Evolutionary conservation across 2,797 vertebrate genomes (phyloP), one percentile per base, ranked within the genome.

Genomic region (Limosa lapponica): DNA sequence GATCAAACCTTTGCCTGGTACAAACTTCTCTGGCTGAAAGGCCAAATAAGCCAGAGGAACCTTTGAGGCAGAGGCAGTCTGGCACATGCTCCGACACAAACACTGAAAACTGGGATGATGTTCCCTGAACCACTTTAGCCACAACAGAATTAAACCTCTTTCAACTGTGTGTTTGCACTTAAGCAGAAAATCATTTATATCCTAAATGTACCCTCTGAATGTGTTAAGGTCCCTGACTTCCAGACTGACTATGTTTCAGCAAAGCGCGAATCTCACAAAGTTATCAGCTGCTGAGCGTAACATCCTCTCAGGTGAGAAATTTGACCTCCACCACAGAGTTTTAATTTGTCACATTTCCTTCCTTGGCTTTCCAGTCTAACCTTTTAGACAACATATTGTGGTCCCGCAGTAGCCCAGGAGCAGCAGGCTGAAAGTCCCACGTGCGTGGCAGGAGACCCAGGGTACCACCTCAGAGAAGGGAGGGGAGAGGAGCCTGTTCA

Each of bases 111-210:
- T 0, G 0, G 54, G 41, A 39, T 34, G 48, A 28, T 24, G 17
- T 46, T 77, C 51, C 25, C 37, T 64, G 25, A 81, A 70, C 39
- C 1, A 7, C 62, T 85, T 48, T 66, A 52, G 44, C 43, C 73
- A 43, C 64, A 58, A 62, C 25, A 84, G 62, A 85, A 90, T 70
- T 81, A 85, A 73, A 93, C 85, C 37, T 82, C 70, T 69, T 83
- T 88, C 82, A 83, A 32, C 23, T 92, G 51, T 62, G 24, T 66
- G 28, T 74, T 94, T 94, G 54, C 49, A 59, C 24, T 77, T 82
- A 34, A 82, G 57, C 71, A 87, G 59, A 70, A 90, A 92, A 62
- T 30, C 1, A 49, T 55, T 91, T 85, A 25, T 51, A 14, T 15
- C 73, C 52, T 85, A 83, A 86, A 65, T 39, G 25, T 32, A 49